phyloP scores from a whole-genome alignment of 2,797 vertebrate genomes.

The Simalia tracyae region DNA sequence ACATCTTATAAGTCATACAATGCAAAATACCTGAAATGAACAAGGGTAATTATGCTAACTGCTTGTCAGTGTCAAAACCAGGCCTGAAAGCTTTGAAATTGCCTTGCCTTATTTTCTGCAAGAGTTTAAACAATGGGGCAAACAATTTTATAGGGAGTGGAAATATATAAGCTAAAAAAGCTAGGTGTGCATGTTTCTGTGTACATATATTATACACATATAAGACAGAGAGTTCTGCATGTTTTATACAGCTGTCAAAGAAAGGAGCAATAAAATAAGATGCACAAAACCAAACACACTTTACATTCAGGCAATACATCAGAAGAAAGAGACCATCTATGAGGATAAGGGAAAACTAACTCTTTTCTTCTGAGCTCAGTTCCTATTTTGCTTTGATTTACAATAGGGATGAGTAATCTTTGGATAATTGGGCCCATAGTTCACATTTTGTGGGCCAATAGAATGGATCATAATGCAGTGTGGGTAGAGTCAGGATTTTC shows the following conservation, averaged over 20 bases:
- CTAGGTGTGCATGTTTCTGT: neutral
- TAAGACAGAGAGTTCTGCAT: neutral
- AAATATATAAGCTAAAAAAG: slow-evolving; percentile 38
- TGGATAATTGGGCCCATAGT: neutral
- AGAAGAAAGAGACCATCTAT: neutral
- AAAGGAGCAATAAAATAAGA: slow-evolving; percentile 22
- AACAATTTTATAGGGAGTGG: slow-evolving; percentile 41
- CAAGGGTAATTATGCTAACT: slow-evolving; percentile 59
- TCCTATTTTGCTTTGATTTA: neutral
- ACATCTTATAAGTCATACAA: slow-evolving; percentile 23
- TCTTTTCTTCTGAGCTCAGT: neutral
- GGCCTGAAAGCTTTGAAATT: slow-evolving; percentile 47
- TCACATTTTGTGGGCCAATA: neutral
- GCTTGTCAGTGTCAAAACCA: slow-evolving; percentile 53
- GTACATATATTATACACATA: neutral
- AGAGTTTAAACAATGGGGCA: slow-evolving; percentile 42
- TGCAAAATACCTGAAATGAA: slow-evolving; percentile 54
- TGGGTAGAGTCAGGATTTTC: neutral
- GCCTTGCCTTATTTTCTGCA: slow-evolving; percentile 50
- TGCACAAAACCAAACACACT: neutral
- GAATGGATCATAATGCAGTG: neutral
- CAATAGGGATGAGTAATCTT: neutral
- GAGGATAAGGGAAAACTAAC: neutral
- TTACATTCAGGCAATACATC: neutral
- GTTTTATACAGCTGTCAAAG: slow-evolving; percentile 13